Percentiles rank a stretch among this genome's conserved stretches.
These are phyloP conservation scores for Rhinogobius similis DNA, from an alignment of 2,113 vertebrate genomes.

Conservation along the genomic window DNA sequence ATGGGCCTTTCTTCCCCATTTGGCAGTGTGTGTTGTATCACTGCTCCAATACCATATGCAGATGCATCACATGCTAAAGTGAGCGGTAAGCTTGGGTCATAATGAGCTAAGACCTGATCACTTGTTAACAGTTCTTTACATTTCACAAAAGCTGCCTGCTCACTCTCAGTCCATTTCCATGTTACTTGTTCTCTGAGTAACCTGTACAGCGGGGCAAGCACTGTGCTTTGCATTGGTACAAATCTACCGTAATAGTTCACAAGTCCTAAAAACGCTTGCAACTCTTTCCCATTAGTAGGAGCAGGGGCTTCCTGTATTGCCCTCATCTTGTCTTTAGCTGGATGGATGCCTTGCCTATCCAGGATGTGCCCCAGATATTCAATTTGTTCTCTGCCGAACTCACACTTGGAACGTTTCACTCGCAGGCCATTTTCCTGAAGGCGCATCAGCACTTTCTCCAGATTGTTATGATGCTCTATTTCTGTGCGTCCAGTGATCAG, in stretches of 20 bases:
- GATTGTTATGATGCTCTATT: not conserved
- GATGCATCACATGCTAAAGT: not conserved
- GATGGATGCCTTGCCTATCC: not conserved
- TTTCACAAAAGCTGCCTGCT: conserved; percentile 4
- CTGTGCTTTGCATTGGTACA: conserved; percentile 7
- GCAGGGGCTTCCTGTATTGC: not conserved
- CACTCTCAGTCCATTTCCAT: not conserved
- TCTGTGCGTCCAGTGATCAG: not conserved
- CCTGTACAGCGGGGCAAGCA: conserved; percentile 8
- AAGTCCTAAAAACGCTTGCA: not conserved
- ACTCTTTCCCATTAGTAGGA: not conserved
- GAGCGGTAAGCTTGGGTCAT: not conserved
- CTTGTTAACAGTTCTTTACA: conserved; percentile 6
- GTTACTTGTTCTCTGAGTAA: conserved; percentile 7
- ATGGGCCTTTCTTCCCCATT: not conserved
- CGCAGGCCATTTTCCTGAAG: conserved; percentile 9
- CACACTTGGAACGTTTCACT: conserved; percentile 9
- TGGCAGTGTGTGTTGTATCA: no score
- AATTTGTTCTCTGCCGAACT: not conserved
- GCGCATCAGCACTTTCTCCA: not conserved
- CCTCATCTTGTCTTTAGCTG: not conserved
- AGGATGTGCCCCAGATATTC: conserved; percentile 5
- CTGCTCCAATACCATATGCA: no score
- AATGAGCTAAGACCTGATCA: not conserved
- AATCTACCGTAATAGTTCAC: conserved; percentile 26